Evolutionary conservation across 2,113 vertebrate species (phyloP).

Genomic region (Caranx melampygus): DNA sequence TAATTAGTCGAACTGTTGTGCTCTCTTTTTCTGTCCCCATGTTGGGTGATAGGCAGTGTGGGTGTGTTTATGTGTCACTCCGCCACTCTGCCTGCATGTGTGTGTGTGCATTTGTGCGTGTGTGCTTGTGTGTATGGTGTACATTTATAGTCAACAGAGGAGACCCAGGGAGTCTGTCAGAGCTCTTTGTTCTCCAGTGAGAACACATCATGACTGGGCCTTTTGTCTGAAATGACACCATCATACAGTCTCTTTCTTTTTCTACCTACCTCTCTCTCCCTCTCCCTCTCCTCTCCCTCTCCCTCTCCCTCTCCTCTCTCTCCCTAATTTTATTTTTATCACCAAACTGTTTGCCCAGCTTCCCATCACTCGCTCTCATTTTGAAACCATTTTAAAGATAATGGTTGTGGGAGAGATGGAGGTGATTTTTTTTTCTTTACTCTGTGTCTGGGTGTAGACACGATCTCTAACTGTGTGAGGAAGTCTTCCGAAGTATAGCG

Average conservation of each 20-base stretch:
- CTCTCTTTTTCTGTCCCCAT: slow-evolving; percentile 43
- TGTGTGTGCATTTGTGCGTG: not conserved
- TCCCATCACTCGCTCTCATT: slow-evolving; percentile 36
- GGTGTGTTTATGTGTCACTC: slow-evolving; percentile 43
- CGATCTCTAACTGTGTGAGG: slow-evolving; percentile 6
- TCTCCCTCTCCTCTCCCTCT: not conserved
- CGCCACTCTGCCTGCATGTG: slow-evolving; percentile 12
- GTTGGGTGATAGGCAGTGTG: slow-evolving; percentile 38
- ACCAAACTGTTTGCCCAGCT: slow-evolving; percentile 43
- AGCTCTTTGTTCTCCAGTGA: slow-evolving; percentile 72
- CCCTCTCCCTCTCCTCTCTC: slow-evolving; percentile 13
- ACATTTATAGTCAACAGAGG: slow-evolving; percentile 70
- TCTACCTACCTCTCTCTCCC: slow-evolving; percentile 17
- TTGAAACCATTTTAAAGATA: slow-evolving; percentile 66
- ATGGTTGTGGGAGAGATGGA: slow-evolving; percentile 46
- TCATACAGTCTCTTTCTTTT: slow-evolving; percentile 58
- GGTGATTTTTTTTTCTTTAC: slow-evolving; percentile 2
- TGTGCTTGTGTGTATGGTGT: slow-evolving; percentile 22
- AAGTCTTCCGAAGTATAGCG: slow-evolving; percentile 1
- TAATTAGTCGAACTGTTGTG: slow-evolving; percentile 64
- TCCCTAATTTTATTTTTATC: slow-evolving; percentile 27
- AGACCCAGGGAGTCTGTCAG: slow-evolving; percentile 66
- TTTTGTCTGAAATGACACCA: slow-evolving; percentile 74
- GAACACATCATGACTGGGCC: slow-evolving; percentile 71
- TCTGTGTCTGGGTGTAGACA: slow-evolving; percentile 6